Conservation (phyloP, 2,113 vertebrate species). For the Gadus macrocephalus region DNA sequence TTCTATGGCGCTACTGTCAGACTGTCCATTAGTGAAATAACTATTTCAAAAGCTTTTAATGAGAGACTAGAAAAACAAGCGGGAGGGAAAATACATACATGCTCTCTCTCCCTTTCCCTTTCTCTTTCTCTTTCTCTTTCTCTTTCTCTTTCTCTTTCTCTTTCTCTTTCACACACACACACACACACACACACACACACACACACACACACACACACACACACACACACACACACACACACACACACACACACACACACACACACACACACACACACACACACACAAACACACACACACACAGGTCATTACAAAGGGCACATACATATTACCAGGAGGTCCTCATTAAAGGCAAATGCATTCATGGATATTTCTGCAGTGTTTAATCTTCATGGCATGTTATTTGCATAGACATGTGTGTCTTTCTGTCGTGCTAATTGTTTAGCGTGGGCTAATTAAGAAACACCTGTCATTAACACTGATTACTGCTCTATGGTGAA, state of each 20-base stretch:
- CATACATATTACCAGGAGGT: constrained; percentile 48
- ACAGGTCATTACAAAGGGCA: background rate
- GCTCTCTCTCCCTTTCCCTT: constrained; percentile 3
- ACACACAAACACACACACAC: background rate
- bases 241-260: constrained; percentile 10
- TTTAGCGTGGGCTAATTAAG: constrained; percentile 72
- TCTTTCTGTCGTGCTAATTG: constrained; percentile 66
- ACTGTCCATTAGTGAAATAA: constrained; percentile 46
- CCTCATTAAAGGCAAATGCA: constrained; percentile 67
- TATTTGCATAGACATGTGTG: constrained; percentile 66
- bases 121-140: background rate
- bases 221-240: too few relatives aligned
- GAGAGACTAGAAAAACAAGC: constrained; percentile 41
- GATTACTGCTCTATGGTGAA: constrained; percentile 50
- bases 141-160: background rate
- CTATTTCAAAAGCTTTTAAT: constrained; percentile 53
- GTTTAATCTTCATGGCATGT: constrained; percentile 59
- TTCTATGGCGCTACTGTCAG: constrained; percentile 42
- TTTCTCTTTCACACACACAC: background rate
- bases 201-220: constrained; percentile 2
- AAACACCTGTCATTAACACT: constrained; percentile 56
- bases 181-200: constrained; percentile 14
- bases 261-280: background rate
- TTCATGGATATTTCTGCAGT: constrained; percentile 59
- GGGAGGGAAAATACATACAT: constrained; percentile 30